Evolutionary conservation across 2,113 vertebrate species (phyloP).

Genomic region (Channa maculata): DNA sequence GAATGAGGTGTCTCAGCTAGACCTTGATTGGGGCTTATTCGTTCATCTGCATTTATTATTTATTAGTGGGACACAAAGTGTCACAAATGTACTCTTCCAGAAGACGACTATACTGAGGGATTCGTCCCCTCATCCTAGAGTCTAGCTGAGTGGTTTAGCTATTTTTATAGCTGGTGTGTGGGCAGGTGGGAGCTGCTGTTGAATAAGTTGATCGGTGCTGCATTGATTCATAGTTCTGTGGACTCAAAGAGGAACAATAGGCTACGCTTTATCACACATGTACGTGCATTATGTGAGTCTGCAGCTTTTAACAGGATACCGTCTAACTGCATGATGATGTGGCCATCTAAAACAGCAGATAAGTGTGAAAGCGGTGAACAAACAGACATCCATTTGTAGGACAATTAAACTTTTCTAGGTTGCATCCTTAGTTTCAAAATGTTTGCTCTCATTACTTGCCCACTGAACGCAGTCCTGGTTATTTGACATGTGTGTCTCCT

Average conservation of each 20-base stretch:
- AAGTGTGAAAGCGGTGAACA: conserved; percentile 5
- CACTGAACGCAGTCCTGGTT: conserved; percentile 71
- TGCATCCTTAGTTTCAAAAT: conserved; percentile 70
- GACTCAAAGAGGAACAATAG: conserved; percentile 55
- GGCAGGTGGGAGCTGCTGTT: conserved; percentile 78
- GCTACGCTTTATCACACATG: conserved; percentile 34
- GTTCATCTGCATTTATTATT: conserved; percentile 19
- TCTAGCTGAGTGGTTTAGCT: conserved; percentile 75
- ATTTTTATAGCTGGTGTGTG: conserved; percentile 78
- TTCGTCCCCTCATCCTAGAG: conserved; percentile 68
- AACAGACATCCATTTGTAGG: conserved; percentile 66
- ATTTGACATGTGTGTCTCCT: conserved; percentile 80
- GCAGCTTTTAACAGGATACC: background rate
- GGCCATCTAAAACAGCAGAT: conserved; percentile 4
- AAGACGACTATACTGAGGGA: conserved; percentile 48
- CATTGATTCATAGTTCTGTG: conserved; percentile 77
- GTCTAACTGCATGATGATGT: background rate
- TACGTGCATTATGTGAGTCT: background rate
- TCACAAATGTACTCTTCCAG: conserved; percentile 31
- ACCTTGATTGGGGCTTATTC: conserved; percentile 13
- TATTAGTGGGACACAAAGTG: conserved; percentile 15
- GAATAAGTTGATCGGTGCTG: conserved; percentile 71
- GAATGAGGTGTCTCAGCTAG: conserved; percentile 24
- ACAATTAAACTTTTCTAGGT: conserved; percentile 75
- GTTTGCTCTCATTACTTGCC: conserved; percentile 74